These are phyloP conservation scores for Dynastes grantii DNA, from an alignment of 2,888 invertebrate genomes.

Conservation along the genomic window DNA sequence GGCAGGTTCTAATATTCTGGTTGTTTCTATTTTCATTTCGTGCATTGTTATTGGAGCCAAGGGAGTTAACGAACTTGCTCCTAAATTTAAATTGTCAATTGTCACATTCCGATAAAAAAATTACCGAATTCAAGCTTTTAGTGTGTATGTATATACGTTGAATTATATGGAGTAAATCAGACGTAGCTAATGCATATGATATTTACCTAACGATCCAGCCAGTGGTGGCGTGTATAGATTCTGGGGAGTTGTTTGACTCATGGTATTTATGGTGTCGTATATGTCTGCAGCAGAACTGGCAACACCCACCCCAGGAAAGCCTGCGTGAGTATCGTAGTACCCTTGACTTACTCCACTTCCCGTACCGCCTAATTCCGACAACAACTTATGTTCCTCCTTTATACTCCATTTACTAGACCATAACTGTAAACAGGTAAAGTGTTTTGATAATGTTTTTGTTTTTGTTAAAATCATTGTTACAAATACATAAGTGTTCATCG, in stretches of 20 bases:
- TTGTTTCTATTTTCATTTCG: conserved; percentile 80
- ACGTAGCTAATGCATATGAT: neutral
- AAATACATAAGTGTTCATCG: neutral
- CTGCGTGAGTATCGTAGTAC: conserved; percentile 75
- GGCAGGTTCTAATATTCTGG: conserved; percentile 76
- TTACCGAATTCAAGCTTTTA: neutral
- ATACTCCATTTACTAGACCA: conserved; percentile 94
- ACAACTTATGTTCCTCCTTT: conserved; percentile 91
- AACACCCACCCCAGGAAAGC: conserved; percentile 72
- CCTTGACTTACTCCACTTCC: conserved; percentile 66
- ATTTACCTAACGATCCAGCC: conserved; percentile 78
- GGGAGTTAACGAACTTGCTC: conserved; percentile 79
- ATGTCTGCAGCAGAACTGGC: conserved; percentile 73
- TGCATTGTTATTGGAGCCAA: conserved; percentile 84
- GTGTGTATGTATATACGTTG: neutral
- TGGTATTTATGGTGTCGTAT: conserved; percentile 81
- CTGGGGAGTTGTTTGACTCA: conserved; percentile 81
- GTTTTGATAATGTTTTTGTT: conserved; percentile 2
- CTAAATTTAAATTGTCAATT: conserved; percentile 64
- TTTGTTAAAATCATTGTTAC: no score
- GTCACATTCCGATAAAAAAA: conserved; percentile 21
- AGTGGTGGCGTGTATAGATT: conserved; percentile 86
- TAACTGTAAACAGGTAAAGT: conserved; percentile 72
- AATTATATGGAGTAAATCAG: neutral
- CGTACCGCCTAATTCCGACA: conserved; percentile 83